phyloP scores from a whole-genome alignment of 2,797 vertebrate species.

The Echeneis naucrates region DNA sequence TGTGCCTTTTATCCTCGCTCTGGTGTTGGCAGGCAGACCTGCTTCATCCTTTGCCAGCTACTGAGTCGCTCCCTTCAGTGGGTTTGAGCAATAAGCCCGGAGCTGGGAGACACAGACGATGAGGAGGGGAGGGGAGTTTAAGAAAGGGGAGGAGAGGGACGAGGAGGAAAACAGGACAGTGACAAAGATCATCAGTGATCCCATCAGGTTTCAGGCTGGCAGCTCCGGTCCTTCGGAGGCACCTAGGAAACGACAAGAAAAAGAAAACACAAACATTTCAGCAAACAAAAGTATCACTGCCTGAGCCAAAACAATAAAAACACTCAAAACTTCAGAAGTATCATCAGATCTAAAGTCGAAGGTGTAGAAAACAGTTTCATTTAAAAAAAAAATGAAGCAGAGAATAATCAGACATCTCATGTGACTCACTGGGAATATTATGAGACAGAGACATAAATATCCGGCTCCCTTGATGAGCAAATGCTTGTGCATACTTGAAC shows the following conservation, averaged over 20 bases:
- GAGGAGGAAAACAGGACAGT: constrained; percentile 50
- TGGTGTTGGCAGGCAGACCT: constrained; percentile 67
- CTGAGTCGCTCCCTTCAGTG: constrained; percentile 66
- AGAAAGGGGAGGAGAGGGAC: constrained; percentile 65
- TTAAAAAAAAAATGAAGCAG: too few relatives aligned
- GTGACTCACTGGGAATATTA: constrained; percentile 28
- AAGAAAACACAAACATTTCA: constrained; percentile 13
- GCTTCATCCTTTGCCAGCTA: constrained; percentile 78
- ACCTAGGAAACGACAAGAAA: constrained; percentile 37
- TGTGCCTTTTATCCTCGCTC: constrained; percentile 71
- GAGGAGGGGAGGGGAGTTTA: constrained; percentile 58
- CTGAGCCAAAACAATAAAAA: neutral
- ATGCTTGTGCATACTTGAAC: constrained; percentile 46
- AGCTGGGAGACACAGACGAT: constrained; percentile 53
- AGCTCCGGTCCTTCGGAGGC: constrained; percentile 42
- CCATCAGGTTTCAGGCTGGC: constrained; percentile 55
- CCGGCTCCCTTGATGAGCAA: constrained; percentile 21
- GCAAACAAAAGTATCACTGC: neutral
- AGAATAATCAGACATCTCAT: neutral
- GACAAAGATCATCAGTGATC: constrained; percentile 70
- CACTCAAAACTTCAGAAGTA: neutral
- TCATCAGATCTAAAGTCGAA: neutral
- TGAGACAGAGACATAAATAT: constrained; percentile 40
- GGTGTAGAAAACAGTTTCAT: too few relatives aligned
- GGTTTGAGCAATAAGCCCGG: constrained; percentile 70